phyloP scores from a whole-genome alignment of 2,113 vertebrate genomes.

The Neomonachus schauinslandi region DNA sequence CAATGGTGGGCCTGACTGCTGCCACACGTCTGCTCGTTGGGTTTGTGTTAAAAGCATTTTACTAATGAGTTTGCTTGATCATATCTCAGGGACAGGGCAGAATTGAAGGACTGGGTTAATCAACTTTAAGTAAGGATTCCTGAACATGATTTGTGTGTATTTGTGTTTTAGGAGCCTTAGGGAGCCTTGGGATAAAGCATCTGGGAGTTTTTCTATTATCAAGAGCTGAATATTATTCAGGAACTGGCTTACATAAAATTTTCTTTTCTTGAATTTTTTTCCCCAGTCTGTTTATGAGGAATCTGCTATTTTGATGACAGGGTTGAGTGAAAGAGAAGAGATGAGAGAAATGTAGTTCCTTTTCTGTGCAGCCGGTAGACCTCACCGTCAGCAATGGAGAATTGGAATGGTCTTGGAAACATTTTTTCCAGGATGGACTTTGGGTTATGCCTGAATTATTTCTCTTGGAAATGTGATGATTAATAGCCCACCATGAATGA shows the following conservation, averaged over 20 bases:
- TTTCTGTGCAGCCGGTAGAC: not conserved
- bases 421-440: not conserved
- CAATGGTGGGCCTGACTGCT: not conserved
- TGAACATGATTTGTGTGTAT: not conserved
- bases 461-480: not conserved
- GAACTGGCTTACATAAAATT: slow-evolving; percentile 8
- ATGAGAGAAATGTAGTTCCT: not conserved
- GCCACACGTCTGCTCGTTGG: not conserved
- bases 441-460: not conserved
- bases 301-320: not conserved
- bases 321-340: not conserved
- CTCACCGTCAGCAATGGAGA: not conserved
- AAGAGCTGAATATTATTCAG: slow-evolving; percentile 26
- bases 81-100: not conserved
- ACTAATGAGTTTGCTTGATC: slow-evolving; percentile 43
- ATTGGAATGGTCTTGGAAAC: not conserved
- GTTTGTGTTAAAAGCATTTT: slow-evolving; percentile 28
- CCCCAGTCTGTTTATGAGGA: not conserved
- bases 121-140: not conserved
- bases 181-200: not conserved
- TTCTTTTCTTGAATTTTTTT: slow-evolving; percentile 23
- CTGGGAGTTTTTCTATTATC: slow-evolving; percentile 13
- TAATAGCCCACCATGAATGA: not conserved
- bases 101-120: slow-evolving; percentile 49
- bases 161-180: slow-evolving; percentile 15